Evolutionary conservation across 2,113 vertebrate species (phyloP).

Genomic region (Bubalus kerabau): DNA sequence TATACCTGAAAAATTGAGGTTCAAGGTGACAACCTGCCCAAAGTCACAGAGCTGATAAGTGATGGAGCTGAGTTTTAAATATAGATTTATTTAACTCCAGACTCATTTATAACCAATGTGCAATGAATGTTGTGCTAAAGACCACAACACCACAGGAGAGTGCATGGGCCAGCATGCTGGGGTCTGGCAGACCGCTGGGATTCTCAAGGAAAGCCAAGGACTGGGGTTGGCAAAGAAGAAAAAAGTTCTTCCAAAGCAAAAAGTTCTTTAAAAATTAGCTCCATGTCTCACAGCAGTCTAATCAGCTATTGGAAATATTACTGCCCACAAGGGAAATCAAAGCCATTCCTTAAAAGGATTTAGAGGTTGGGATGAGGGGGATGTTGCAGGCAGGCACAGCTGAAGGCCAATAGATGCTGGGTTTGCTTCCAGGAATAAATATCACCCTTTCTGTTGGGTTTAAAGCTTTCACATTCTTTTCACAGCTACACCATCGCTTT

Average conservation of each 20-base stretch:
- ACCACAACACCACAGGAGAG: neutral
- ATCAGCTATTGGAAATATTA: neutral
- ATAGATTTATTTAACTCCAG: neutral
- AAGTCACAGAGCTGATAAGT: neutral
- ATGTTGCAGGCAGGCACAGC: neutral
- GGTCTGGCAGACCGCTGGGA: neutral
- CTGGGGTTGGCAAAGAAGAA: neutral
- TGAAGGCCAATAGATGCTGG: neutral
- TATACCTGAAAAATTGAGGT: neutral
- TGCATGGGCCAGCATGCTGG: neutral
- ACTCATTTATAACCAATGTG: neutral
- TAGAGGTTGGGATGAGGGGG: neutral
- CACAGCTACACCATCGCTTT: neutral
- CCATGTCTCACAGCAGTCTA: neutral
- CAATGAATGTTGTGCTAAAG: neutral
- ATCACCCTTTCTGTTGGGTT: neutral
- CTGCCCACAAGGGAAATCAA: slow-evolving; percentile 3
- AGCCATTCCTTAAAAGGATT: neutral
- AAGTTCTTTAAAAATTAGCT: slow-evolving; percentile 29
- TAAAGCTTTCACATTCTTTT: neutral
- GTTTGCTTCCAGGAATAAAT: neutral
- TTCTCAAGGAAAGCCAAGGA: neutral
- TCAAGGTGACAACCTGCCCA: neutral
- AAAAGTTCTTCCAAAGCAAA: neutral
- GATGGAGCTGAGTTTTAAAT: neutral